Evolutionary conservation across 2,888 invertebrate genomes (phyloP).

Genomic region (Pachliopta kotzebuea): DNA sequence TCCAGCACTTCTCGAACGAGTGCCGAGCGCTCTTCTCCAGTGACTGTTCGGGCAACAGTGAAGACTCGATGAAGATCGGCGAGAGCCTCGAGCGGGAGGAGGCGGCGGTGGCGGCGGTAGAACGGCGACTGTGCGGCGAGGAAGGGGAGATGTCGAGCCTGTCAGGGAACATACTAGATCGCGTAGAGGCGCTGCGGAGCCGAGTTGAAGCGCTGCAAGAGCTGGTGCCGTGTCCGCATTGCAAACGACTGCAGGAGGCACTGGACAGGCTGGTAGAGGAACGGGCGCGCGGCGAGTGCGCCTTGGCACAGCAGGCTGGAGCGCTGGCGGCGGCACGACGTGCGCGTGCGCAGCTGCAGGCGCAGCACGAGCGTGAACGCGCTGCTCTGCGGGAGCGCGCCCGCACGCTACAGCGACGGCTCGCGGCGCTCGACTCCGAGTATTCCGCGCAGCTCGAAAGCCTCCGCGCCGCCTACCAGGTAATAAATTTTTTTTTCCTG

Average conservation of each 20-base stretch:
- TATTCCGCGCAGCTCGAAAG: slow-evolving; percentile 91
- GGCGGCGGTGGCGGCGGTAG: slow-evolving; percentile 67
- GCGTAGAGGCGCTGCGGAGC: slow-evolving; percentile 68
- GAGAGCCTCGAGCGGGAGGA: slow-evolving; percentile 76
- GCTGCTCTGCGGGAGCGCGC: slow-evolving; percentile 85
- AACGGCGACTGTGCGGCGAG: slow-evolving; percentile 53
- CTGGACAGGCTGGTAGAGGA: slow-evolving; percentile 69
- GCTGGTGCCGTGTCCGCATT: slow-evolving; percentile 75
- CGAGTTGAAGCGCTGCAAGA: slow-evolving; percentile 74
- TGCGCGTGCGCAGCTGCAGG: slow-evolving; percentile 65
- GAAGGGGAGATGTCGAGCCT: slow-evolving; percentile 14
- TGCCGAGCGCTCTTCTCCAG: slow-evolving; percentile 81
- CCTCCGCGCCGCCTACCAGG: slow-evolving; percentile 87
- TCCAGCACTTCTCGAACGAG: slow-evolving; percentile 82
- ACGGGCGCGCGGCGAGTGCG: slow-evolving; percentile 63
- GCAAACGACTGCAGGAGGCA: slow-evolving; percentile 77
- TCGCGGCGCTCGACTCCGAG: slow-evolving; percentile 89
- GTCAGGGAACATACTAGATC: slow-evolving; percentile 45
- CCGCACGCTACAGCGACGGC: slow-evolving; percentile 84
- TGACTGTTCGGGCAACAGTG: slow-evolving; percentile 79
- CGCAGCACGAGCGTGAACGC: slow-evolving; percentile 80
- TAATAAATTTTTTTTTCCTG: slow-evolving; percentile 28
- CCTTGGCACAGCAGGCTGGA: slow-evolving; percentile 65
- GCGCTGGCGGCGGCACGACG: slow-evolving; percentile 70
- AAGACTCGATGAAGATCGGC: slow-evolving; percentile 79